Base-by-base conservation (phyloP, 2,113 vertebrate species). In the Xyliphius kryptos region DNA sequence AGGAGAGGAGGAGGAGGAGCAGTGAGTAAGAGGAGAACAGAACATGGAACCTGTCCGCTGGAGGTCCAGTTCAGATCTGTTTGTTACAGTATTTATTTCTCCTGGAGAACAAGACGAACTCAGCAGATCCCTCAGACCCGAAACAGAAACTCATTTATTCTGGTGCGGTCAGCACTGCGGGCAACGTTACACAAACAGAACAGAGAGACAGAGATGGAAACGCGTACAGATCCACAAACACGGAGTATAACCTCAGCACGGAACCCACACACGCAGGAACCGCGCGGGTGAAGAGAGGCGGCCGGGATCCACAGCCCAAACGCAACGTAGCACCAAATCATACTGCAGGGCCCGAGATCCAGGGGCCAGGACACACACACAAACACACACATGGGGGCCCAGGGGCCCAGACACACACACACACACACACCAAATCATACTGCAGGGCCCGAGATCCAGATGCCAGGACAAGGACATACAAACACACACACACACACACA, bases 241-340 rank as follows among this genome's bases (percentile, higher is more conserved):
- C 22, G n/a, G n/a, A n/a, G n/a, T n/a, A n/a, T n/a, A n/a, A n/a
- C n/a, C n/a, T n/a, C n/a, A n/a, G n/a, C n/a, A n/a, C n/a, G n/a
- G n/a, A n/a, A 26, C 22, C 3, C 22, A 26, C 22, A 26, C 22
- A 26, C 22, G 87, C 56, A 76, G n/a, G n/a, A n/a, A n/a, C n/a
- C n/a, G n/a, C n/a, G n/a, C n/a, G n/a, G n/a, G n/a, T 76, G 77
- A 84, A 81, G 26, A 84, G 80, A n/a, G 41, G 68, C 55, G 36
- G 63, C 19, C 78, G 61, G 71, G 77, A 80, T 81, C 71, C 74
- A 81, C 77, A 78, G 73, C 54, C 77, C 83, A 78, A 80, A 83
- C 79, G 72, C 57, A 53, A 79, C 82, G 75, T 78, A 84, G 83
- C 82, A 86, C 83, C 81, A 73, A 56, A 76, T 20, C 43, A 12